These are phyloP conservation scores for Neosilurus mollespiculum DNA, from an alignment of 2,797 vertebrate species.

Conservation along the genomic window DNA sequence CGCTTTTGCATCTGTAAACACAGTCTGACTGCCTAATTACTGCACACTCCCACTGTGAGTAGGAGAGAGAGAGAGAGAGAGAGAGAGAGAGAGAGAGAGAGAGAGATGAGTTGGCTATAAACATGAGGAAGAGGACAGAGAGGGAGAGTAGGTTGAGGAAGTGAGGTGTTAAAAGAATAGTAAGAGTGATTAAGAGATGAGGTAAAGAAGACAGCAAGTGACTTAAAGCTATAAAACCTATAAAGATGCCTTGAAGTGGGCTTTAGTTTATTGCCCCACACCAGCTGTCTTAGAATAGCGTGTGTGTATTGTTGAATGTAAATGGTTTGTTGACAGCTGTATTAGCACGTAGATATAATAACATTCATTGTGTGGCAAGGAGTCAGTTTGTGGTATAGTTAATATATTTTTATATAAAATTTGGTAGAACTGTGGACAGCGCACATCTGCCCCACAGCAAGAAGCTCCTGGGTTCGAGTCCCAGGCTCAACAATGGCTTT, in stretches of 20 bases:
- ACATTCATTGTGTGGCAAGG: neutral
- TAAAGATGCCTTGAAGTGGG: slow-evolving; percentile 29
- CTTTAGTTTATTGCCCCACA: slow-evolving; percentile 32
- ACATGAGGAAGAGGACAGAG: slow-evolving; percentile 22
- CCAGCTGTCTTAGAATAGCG: slow-evolving; percentile 26
- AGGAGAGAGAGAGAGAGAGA: slow-evolving; percentile 62
- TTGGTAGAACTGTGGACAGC: too few relatives aligned
- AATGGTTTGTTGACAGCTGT: slow-evolving; percentile 32
- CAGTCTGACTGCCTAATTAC: slow-evolving; percentile 81
- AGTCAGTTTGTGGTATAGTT: neutral
- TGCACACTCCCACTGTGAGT: slow-evolving; percentile 73
- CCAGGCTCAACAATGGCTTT: too few relatives aligned
- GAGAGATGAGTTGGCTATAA: slow-evolving; percentile 23
- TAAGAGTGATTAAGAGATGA: slow-evolving; percentile 43
- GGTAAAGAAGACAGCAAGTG: slow-evolving; percentile 33
- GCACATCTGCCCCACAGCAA: too few relatives aligned
- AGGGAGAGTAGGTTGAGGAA: slow-evolving; percentile 22
- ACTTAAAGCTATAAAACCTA: slow-evolving; percentile 30
- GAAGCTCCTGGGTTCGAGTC: too few relatives aligned
- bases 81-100: slow-evolving; percentile 56
- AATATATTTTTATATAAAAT: too few relatives aligned
- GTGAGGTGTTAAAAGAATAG: slow-evolving; percentile 41
- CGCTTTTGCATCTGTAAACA: slow-evolving; percentile 82
- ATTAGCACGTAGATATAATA: slow-evolving; percentile 9
- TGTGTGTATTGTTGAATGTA: slow-evolving; percentile 32